Evolutionary conservation across 2,797 vertebrate genomes (phyloP), one percentile per base, ranked within the genome.

Genomic region (Buceros bicornis): DNA sequence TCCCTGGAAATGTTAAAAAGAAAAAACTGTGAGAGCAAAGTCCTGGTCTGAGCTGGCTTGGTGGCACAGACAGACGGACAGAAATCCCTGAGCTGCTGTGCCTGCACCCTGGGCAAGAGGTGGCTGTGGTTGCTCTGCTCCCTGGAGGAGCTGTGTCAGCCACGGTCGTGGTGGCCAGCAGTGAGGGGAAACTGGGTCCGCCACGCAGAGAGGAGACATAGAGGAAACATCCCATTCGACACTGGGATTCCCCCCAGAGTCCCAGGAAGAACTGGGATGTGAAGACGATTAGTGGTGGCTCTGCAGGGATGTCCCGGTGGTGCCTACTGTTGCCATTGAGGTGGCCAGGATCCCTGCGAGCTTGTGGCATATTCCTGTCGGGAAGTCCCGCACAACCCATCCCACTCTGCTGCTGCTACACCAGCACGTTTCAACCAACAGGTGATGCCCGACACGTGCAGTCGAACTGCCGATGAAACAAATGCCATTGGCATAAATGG

Each of bases 41-140:
- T 33, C 33, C 29, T 0, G 0, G 2, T 26, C 10, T 0, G 13
- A 73, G 71, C 28, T 37, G 61, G 7, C 14, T 64, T 62, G 47
- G 19, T 10, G 8, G 31, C 58, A 35, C 50, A 16, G n/a, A 26
- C 5, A 40, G 57, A 47, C 0, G 16, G 54, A n/a, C 26, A 31
- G 0, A 53, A 50, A 54, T 2, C 66, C 33, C 22, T 6, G 16
- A 66, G 28, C 14, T 1, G 8, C 57, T 57, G 28, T 29, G 31
- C 6, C 77, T 47, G 33, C 35, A 8, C 6, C 22, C 29, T 16
- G 29, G 40, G 29, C 53, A 48, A 8, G 20, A 24, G 4, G 22
- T 62, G 65, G 31, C 33, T 0, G 0, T 10, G 56, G 19, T 3
- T 60, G 26, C 15, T 42, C 7, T 35, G 45, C 20, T 69, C 31